These are phyloP conservation scores for Argynnis bischoffii DNA, from an alignment of 2,888 invertebrate species.

Conservation along the genomic window DNA sequence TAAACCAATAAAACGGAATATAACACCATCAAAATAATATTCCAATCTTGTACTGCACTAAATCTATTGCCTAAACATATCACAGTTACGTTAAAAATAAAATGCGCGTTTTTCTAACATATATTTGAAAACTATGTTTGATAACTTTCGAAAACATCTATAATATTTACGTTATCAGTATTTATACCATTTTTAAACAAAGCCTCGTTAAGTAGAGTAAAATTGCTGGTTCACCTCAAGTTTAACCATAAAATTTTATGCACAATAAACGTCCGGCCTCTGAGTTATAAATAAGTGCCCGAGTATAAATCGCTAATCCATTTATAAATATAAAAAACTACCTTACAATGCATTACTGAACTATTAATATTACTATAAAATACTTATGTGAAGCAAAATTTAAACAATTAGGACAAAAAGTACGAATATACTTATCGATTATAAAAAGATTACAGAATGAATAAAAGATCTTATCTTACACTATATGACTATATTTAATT, in stretches of 20 bases:
- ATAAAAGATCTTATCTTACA: neutral
- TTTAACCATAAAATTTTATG: slow-evolving; percentile 3
- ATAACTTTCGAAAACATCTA: neutral
- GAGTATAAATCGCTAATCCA: slow-evolving; percentile 1
- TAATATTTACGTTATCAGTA: neutral
- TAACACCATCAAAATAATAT: slow-evolving; percentile 13
- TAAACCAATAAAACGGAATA: slow-evolving; percentile 20
- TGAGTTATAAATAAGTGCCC: neutral
- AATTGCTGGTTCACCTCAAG: too few species aligned
- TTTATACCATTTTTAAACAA: too few species aligned
- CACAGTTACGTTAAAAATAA: slow-evolving; percentile 75
- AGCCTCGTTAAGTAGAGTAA: too few species aligned
- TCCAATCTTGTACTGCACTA: slow-evolving; percentile 40
- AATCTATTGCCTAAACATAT: slow-evolving; percentile 66
- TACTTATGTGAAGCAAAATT: slow-evolving; percentile 5
- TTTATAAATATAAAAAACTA: slow-evolving; percentile 27
- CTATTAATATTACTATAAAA: neutral
- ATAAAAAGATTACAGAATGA: slow-evolving; percentile 5
- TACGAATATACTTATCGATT: neutral
- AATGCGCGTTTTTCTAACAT: slow-evolving; percentile 52
- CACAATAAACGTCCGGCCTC: slow-evolving; percentile 6
- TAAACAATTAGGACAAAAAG: slow-evolving; percentile 9
- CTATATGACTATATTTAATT: slow-evolving; percentile 9
- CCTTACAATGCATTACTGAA: slow-evolving; percentile 19
- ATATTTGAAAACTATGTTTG: neutral